Evolutionary conservation across 2,113 vertebrate genomes (phyloP).

Genomic region (Tor tambroides): DNA sequence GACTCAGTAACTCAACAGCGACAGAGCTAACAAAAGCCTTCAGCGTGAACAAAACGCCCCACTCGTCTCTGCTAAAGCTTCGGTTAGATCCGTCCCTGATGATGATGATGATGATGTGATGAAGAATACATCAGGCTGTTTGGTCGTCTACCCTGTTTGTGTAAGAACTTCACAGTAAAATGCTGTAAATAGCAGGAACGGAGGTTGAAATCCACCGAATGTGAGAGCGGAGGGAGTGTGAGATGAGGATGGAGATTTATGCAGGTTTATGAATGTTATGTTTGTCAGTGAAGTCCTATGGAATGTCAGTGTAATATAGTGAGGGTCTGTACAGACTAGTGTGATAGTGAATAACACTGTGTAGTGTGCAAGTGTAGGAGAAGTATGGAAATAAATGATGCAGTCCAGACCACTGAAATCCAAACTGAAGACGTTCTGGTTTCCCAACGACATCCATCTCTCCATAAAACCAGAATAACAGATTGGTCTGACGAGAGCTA

Average conservation of each 20-base stretch:
- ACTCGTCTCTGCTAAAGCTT: no score
- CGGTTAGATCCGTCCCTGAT: neutral
- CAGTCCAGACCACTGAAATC: neutral
- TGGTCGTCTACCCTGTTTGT: constrained; percentile 40
- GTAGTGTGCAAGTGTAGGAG: constrained; percentile 13
- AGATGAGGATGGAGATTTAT: neutral
- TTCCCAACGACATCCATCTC: neutral
- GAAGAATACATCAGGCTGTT: constrained; percentile 14
- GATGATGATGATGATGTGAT: neutral
- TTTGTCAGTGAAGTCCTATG: neutral
- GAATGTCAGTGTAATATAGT: neutral
- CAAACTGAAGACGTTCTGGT: neutral
- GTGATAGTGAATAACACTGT: constrained; percentile 22
- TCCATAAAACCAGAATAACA: neutral
- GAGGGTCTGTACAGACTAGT: neutral
- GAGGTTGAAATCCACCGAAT: neutral
- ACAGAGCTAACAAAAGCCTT: neutral
- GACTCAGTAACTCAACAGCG: neutral
- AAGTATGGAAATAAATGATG: constrained; percentile 3
- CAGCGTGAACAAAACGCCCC: no score
- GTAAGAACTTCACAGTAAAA: constrained; percentile 50
- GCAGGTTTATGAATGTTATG: neutral
- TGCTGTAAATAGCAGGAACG: constrained; percentile 31
- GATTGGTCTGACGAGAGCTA: neutral
- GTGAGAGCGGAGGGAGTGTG: neutral